These are phyloP conservation scores for Aotus griseimembra DNA, from an alignment of 2,797 vertebrate genomes.

Conservation along the genomic window DNA sequence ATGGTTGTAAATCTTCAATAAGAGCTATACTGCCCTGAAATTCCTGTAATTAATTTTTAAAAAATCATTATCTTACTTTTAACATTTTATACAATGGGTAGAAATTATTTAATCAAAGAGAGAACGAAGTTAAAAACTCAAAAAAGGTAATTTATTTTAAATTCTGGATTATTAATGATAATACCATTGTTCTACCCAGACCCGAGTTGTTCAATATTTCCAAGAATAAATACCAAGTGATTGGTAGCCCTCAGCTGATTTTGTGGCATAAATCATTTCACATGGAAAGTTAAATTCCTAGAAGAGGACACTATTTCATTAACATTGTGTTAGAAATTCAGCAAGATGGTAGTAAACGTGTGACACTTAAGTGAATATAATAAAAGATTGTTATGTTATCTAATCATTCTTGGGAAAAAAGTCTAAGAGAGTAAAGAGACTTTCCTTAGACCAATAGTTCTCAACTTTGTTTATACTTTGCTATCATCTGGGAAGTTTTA, in stretches of 20 bases:
- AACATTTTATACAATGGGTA: not conserved
- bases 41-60: constrained; percentile 78
- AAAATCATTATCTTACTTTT: not conserved
- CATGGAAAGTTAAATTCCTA: not conserved
- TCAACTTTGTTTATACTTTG: not conserved
- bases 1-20: constrained; percentile 82
- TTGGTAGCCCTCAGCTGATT: not conserved
- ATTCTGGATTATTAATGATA: not conserved
- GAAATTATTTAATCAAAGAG: constrained; percentile 22
- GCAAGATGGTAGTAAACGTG: not conserved
- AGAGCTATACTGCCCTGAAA: constrained; percentile 74
- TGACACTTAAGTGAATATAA: not conserved
- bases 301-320: not conserved
- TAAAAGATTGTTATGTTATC: not conserved
- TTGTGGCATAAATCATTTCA: not conserved
- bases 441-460: not conserved
- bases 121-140: not conserved
- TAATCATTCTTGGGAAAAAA: constrained; percentile 33
- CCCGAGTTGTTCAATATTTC: not conserved
- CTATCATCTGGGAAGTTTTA: not conserved
- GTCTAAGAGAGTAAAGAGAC: not conserved
- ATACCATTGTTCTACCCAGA: not conserved
- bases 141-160: not conserved
- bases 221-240: not conserved
- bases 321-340: not conserved